These are phyloP conservation scores for Chamaea fasciata DNA, from an alignment of 2,113 vertebrate species.

Conservation along the genomic window DNA sequence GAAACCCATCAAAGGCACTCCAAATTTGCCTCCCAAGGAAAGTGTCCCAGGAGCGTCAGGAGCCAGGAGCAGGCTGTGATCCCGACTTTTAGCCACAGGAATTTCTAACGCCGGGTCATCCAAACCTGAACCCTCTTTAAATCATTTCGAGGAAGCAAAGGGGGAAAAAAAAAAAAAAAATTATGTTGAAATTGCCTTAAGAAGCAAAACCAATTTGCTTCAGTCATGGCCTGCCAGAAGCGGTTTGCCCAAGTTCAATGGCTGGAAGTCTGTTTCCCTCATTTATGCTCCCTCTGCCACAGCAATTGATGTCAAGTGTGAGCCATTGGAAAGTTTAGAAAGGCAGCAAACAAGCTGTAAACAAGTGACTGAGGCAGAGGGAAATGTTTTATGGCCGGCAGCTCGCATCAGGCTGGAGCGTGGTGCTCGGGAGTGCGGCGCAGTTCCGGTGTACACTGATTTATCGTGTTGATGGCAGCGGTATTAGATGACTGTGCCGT, in stretches of 20 bases:
- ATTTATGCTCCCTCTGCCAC: not conserved
- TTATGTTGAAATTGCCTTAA: not conserved
- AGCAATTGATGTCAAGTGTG: slow-evolving; percentile 32
- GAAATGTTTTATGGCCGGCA: slow-evolving; percentile 44
- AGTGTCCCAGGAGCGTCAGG: not conserved
- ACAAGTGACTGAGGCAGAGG: slow-evolving; percentile 24
- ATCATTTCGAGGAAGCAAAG: not conserved
- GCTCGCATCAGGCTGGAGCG: not conserved
- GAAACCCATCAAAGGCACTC: not conserved
- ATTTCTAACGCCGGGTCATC: not conserved
- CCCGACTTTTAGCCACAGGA: not conserved
- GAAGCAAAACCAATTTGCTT: not conserved
- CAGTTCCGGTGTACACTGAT: slow-evolving; percentile 8
- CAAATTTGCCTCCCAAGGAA: not conserved
- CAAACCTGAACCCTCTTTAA: not conserved
- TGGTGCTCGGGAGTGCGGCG: not conserved
- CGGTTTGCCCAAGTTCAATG: not conserved
- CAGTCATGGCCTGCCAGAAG: not conserved
- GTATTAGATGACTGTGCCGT: not conserved
- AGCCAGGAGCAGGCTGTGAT: not conserved
- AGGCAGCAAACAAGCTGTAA: slow-evolving; percentile 54
- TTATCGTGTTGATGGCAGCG: slow-evolving; percentile 54
- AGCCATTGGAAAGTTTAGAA: slow-evolving; percentile 22
- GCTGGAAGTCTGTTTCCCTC: not conserved
- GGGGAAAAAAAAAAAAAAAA: not conserved